Base-by-base conservation (phyloP, 2,888 invertebrate species). In the Xanthia icteritia region DNA sequence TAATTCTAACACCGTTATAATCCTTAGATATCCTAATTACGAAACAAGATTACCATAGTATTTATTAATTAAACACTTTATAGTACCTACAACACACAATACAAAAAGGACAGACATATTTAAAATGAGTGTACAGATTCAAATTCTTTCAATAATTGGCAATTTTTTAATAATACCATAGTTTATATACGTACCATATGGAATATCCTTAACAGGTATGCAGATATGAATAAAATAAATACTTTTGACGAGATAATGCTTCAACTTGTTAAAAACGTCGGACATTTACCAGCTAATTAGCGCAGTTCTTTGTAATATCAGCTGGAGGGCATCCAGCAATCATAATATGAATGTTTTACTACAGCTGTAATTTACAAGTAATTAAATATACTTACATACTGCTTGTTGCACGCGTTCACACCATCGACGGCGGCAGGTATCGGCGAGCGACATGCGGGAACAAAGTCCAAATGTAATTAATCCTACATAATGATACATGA, bases 361-460 rank as follows among this genome's bases (percentile, higher is more conserved):
- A 87, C 82, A 82, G 83, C 83, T 83, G 85, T 89, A 89, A 87
- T 88, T 86, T 84, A 87, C 78, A 87, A 88, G 79, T 87, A 88
- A 88, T 89, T 86, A 89, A 88, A 88, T 85, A 92, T 94, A 95
- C 95, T 95, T 89, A 95, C 95, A 92, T 95, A 95, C 95, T 95
- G 92, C 86, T 87, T 76, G 88, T 88, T 86, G 89, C 85, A 88
- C 81, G 87, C 78, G 89, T 90, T 87, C 86, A 89, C 91, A 90
- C 84, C 90, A 90, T 83, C 81, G 76, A 76, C 82, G 71, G 77
- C 71, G 77, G 79, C 81, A 86, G 82, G 85, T 82, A 88, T 83
- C 86, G 82, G 77, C 83, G 77, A 86, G 81, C 87, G 87, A 88
- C 92, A 94, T 94, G 92, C 86, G 90, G 89, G 84, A 90, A 92